Conservation (phyloP, 2,888 invertebrate species). For the Melieria picta region DNA sequence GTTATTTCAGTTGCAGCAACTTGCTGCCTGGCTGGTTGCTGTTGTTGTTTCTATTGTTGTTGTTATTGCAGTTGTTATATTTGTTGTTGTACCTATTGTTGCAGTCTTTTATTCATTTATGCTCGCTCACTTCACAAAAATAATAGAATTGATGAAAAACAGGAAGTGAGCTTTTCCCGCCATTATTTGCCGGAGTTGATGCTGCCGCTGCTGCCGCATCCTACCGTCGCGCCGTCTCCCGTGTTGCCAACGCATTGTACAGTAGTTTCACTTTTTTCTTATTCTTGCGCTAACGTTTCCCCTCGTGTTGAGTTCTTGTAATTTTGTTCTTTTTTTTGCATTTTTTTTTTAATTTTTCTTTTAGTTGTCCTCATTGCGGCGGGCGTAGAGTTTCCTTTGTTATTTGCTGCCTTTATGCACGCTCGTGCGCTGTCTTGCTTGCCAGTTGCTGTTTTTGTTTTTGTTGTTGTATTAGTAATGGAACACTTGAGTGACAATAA, state of each 20-base stretch:
- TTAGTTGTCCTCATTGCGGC: background rate
- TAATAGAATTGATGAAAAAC: slow-evolving; percentile 43
- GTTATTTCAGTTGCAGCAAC: too few relatives aligned
- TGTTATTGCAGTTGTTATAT: background rate
- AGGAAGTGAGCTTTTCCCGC: slow-evolving; percentile 42
- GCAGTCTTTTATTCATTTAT: slow-evolving; percentile 30
- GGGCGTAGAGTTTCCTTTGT: slow-evolving; percentile 21
- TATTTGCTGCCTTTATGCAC: slow-evolving; percentile 24
- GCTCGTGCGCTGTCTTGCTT: slow-evolving; percentile 8
- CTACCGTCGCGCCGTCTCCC: background rate
- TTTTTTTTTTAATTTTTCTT: slow-evolving; percentile 13
- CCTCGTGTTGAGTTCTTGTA: background rate
- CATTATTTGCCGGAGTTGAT: slow-evolving; percentile 35
- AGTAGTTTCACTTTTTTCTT: too few relatives aligned
- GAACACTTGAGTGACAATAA: slow-evolving; percentile 38
- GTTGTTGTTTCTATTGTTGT: slow-evolving; percentile 7
- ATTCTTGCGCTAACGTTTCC: too few relatives aligned
- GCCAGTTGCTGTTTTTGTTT: slow-evolving; percentile 25
- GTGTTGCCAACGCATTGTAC: background rate
- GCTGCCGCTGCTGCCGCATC: background rate
- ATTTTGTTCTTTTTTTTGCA: slow-evolving; percentile 11
- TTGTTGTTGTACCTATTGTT: background rate
- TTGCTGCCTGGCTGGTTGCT: background rate
- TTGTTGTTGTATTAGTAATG: slow-evolving; percentile 26
- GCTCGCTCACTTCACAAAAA: slow-evolving; percentile 40